Conservation (phyloP, 2,888 invertebrate genomes). For the Linyphia triangularis region DNA sequence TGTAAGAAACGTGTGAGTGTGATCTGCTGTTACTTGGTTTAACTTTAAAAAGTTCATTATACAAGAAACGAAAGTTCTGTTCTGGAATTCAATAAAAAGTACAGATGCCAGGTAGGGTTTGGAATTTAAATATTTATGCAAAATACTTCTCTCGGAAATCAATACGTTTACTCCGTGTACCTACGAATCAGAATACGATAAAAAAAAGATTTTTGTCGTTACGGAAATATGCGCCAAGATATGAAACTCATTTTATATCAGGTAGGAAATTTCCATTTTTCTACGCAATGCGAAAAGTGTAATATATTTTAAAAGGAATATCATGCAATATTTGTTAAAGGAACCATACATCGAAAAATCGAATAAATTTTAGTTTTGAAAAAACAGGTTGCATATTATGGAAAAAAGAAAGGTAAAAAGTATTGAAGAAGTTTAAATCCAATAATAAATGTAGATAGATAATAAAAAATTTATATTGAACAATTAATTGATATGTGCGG, state of each 20-base stretch:
- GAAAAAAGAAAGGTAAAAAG: no score
- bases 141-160: constrained; percentile 22
- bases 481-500: no score
- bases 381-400: no score
- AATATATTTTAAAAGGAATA: constrained; percentile 10
- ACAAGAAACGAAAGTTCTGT: background rate
- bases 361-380: no score
- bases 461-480: no score
- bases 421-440: no score
- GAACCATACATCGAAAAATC: background rate
- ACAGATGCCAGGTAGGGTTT: background rate
- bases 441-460: no score
- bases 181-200: background rate
- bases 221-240: constrained; percentile 9
- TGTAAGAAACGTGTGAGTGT: background rate
- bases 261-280: constrained; percentile 30
- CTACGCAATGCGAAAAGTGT: constrained; percentile 14
- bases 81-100: constrained; percentile 4
- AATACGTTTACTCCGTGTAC: background rate
- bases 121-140: constrained; percentile 26
- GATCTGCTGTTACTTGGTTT: background rate
- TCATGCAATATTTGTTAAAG: background rate
- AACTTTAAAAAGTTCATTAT: background rate
- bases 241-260: constrained; percentile 9
- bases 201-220: constrained; percentile 3